Conservation (phyloP, 2,888 invertebrate species). For the Chrysina gloriosa region DNA sequence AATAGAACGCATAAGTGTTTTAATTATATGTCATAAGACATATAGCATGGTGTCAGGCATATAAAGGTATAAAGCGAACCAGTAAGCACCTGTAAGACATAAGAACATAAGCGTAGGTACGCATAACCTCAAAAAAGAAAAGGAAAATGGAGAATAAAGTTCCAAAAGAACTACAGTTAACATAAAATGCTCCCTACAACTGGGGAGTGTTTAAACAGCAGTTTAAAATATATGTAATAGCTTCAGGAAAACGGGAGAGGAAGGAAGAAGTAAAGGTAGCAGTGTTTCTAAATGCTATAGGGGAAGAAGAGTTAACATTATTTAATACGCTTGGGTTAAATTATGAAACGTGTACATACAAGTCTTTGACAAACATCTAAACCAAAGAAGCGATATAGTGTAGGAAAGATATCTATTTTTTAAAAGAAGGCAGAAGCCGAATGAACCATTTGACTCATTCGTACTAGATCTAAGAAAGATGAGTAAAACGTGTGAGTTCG, state of each 20-base stretch:
- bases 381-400: constrained; percentile 9
- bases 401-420: constrained; percentile 9
- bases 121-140: not conserved
- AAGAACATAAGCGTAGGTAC: not conserved
- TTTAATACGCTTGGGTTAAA: constrained; percentile 18
- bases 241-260: constrained; percentile 47
- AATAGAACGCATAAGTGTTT: too few species aligned
- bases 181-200: constrained; percentile 27
- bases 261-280: constrained; percentile 47
- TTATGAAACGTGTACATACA: not conserved
- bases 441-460: constrained; percentile 5
- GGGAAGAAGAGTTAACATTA: constrained; percentile 11
- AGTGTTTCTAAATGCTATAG: constrained; percentile 38
- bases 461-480: not conserved
- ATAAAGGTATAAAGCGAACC: not conserved
- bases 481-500: not conserved
- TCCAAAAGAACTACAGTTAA: not conserved
- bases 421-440: constrained; percentile 6
- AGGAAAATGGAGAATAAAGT: not conserved
- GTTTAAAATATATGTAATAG: constrained; percentile 49
- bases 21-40: not conserved
- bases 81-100: not conserved
- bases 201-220: constrained; percentile 50
- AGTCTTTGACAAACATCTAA: not conserved
- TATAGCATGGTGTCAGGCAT: constrained; percentile 4